Evolutionary conservation across 2,113 vertebrate genomes (phyloP).

Genomic region (Trinectes maculatus): DNA sequence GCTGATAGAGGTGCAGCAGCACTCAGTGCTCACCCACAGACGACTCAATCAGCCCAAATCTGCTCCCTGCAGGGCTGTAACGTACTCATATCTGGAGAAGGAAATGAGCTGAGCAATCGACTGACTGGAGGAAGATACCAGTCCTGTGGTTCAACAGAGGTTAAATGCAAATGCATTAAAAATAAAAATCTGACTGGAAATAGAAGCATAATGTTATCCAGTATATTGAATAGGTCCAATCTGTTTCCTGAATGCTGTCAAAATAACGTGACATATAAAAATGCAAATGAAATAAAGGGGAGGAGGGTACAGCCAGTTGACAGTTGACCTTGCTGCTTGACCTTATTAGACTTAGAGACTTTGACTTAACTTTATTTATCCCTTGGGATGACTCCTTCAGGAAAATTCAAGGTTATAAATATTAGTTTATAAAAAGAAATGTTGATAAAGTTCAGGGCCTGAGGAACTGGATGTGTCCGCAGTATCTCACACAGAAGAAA

Average conservation of each 20-base stretch:
- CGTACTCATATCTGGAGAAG: slow-evolving; percentile 60
- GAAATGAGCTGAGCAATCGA: slow-evolving; percentile 72
- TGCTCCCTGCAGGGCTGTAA: slow-evolving; percentile 37
- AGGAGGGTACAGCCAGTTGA: no score
- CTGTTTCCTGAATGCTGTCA: slow-evolving; percentile 30
- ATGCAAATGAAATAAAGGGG: slow-evolving; percentile 2
- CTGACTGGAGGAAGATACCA: slow-evolving; percentile 15
- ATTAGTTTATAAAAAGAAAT: no score
- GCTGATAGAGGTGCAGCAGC: slow-evolving; percentile 42
- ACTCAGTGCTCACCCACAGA: slow-evolving; percentile 55
- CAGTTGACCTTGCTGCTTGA: no score
- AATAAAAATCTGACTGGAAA: slow-evolving; percentile 32
- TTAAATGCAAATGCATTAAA: slow-evolving; percentile 16
- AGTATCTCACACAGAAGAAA: no score
- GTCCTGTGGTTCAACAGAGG: not conserved
- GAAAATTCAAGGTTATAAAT: no score
- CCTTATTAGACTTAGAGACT: no score
- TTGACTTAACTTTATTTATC: no score
- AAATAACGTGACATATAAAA: slow-evolving; percentile 37
- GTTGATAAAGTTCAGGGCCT: no score
- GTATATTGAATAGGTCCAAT: slow-evolving; percentile 40
- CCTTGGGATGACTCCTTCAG: no score
- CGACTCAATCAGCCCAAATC: slow-evolving; percentile 58
- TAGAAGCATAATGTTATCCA: slow-evolving; percentile 6
- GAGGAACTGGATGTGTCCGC: no score